Base-by-base conservation (phyloP, 2,113 vertebrate species). In the Tupaia tana region DNA sequence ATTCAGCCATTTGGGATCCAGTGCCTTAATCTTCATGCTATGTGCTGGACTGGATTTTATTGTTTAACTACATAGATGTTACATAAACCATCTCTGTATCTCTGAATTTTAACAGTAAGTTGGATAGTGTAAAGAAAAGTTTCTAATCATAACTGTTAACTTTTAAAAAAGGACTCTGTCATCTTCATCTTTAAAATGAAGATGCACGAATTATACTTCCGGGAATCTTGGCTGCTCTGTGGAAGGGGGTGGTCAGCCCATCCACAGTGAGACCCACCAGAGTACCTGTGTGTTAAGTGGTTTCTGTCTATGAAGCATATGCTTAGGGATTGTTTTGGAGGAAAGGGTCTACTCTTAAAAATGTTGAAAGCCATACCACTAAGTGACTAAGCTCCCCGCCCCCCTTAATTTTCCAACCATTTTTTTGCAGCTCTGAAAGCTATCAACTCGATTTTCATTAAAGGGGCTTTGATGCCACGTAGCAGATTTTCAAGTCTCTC, bases 191-290 rank as follows among this genome's bases (percentile, higher is more conserved):
- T 1, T 81, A 75, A 77, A 70, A 69, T 31, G 16, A 74, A n/a
- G 61, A 12, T 70, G 61, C 83, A 18, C 79, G 24, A 24, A 11
- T 14, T 64, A 14, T 20, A 19, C 6, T 16, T 9, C 27, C 19
- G 24, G 63, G 5, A 31, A 12, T 34, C 52, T 25, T 9, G 3
- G 43, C 15, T 78, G 73, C 25, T 71, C 20, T 2, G 1, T 16
- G 4, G 8, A 31, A 29, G n/a, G 9, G 3, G 5, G 22, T 54
- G 59, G 69, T 58, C n/a, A 11, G 3, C 2, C 64, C 12, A 9
- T 12, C 19, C 3, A 7, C 15, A 13, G 3, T 29, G 29, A 31
- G 0, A 14, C 24, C 9, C 6, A 29, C 52, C 22, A 56, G n/a
- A 71, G 19, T 67, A 15, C 2, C 6, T 63, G 0, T 64, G 16